A percentile compares a stretch with the other conserved stretches of the same genome.
Conservation (phyloP, 2,888 invertebrate genomes). For the Bedellia somnulentella region DNA sequence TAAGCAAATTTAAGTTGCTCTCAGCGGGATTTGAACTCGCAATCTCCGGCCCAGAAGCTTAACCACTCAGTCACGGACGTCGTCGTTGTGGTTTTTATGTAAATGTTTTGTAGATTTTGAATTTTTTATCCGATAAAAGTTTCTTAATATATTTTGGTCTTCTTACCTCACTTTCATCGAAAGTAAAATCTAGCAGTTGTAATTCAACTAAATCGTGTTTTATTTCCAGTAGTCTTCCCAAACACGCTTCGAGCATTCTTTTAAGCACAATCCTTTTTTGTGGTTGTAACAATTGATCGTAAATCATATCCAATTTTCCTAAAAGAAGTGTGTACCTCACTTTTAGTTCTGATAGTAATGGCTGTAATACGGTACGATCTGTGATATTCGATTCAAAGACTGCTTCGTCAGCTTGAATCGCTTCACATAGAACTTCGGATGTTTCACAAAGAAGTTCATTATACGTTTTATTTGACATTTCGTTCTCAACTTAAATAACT, state of each 20-base stretch:
- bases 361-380: constrained; percentile 64
- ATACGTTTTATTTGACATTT: constrained; percentile 77
- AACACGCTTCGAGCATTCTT: constrained; percentile 70
- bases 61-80: no score
- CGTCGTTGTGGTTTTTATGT: no score
- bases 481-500: constrained; percentile 1
- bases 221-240: constrained; percentile 84
- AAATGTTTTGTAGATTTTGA: no score
- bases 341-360: constrained; percentile 70
- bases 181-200: constrained; percentile 83
- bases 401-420: constrained; percentile 63
- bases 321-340: constrained; percentile 79
- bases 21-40: no score
- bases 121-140: no score
- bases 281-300: constrained; percentile 91
- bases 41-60: no score
- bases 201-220: constrained; percentile 87
- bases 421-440: constrained; percentile 52
- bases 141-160: no score
- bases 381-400: constrained; percentile 62
- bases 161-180: constrained; percentile 72
- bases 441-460: constrained; percentile 68
- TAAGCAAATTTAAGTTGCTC: no score
- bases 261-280: constrained; percentile 84
- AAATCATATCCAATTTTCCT: constrained; percentile 75